Base-by-base conservation (phyloP, 2,888 invertebrate species). In the Cheilosia urbana region DNA sequence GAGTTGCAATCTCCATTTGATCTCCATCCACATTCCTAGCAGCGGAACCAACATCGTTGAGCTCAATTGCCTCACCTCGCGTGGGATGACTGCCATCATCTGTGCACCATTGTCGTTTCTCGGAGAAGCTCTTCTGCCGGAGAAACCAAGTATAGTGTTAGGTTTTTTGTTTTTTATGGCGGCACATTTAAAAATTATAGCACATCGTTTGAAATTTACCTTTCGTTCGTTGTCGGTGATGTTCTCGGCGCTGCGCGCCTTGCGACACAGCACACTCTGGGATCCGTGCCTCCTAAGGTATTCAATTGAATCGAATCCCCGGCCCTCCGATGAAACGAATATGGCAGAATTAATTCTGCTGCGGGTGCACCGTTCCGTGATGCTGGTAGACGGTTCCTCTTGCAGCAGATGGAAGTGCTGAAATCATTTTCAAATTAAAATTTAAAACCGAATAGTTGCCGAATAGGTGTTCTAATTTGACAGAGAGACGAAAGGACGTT, bases 281-380 rank as follows among this genome's bases (percentile, higher is more conserved):
- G 96, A 96, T 34, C 96, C 96, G 90, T 96, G 96, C 76, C 96
- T 93, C 66, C 96, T 94, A 89, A 96, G 93, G 90, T 96, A 96
- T 92, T 96, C 96, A 89, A 96, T 95, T 84, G 96, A 96, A 90
- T 96, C 96, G 90, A 96, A 96, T 30, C 95, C 95, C 37, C 95
- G 93, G 0, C 95, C 95, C 89, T 95, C 95, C 87, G 95, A 95
- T 68, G 96, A 96, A 82, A 96, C 95, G 92, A 96, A 97, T 90
- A 97, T 96, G 88, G 97, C 97, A 81, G 97, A 97, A 92, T 97
- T 97, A 90, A 97, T 96, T 73, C 97, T 94, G 87, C 96, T 96
- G 87, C 97, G 94, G 88, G 93, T 94, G 91, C 91, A 93, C 68
- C 93, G 93, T 91, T 94, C 95, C 90, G 94, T 94, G 89, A 94